Conservation (phyloP, 2,113 vertebrate genomes). For the Corapipo altera region DNA sequence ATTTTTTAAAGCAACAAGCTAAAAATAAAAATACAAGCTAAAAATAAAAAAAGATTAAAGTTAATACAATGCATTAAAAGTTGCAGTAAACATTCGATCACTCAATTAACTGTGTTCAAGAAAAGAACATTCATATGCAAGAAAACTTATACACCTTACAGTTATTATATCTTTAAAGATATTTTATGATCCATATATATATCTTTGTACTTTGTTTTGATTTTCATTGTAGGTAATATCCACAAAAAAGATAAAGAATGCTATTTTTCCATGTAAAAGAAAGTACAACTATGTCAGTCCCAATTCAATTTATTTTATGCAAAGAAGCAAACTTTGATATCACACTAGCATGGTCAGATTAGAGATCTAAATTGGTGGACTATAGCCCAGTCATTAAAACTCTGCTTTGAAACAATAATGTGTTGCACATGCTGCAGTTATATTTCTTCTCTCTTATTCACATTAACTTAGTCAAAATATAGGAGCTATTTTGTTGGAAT, state of each 20-base stretch:
- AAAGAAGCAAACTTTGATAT: conserved; percentile 45
- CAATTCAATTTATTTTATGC: conserved; percentile 36
- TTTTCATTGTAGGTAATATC: not conserved
- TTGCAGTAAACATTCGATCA: not conserved
- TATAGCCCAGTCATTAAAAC: conserved; percentile 45
- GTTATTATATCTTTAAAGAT: not conserved
- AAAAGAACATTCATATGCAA: not conserved
- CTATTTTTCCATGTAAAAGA: conserved; percentile 27
- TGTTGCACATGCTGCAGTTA: conserved; percentile 43
- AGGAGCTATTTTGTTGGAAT: conserved; percentile 38
- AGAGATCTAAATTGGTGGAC: conserved; percentile 60
- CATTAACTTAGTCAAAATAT: conserved; percentile 60
- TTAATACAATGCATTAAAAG: not conserved
- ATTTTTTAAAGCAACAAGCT: not conserved
- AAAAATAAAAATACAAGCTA: no score
- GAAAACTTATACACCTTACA: not conserved
- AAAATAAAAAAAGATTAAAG: not conserved
- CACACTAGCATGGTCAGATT: not conserved
- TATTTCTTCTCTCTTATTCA: conserved; percentile 43
- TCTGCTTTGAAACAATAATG: conserved; percentile 26
- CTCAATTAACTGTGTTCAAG: not conserved
- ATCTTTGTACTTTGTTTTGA: not conserved
- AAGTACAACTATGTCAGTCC: not conserved
- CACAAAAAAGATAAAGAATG: not conserved
- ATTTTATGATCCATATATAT: not conserved